Evolutionary conservation across 2,888 invertebrate genomes (phyloP).

Genomic region (Drosophila merina): DNA sequence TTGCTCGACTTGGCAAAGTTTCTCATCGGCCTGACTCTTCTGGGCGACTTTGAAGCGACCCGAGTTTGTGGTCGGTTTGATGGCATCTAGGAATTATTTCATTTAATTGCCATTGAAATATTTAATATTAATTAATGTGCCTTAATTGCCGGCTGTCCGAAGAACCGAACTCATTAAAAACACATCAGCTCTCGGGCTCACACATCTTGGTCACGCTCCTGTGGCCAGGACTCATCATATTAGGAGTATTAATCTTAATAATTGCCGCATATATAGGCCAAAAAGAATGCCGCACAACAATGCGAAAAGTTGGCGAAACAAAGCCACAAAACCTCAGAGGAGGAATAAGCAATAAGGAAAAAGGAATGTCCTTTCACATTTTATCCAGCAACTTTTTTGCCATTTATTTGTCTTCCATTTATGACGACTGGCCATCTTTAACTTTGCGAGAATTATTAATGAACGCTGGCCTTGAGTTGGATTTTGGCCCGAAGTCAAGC

Average conservation of each 20-base stretch:
- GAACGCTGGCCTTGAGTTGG: conserved; percentile 26
- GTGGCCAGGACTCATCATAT: conserved; percentile 39
- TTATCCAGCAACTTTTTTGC: conserved; percentile 15
- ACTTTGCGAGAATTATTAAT: conserved; percentile 43
- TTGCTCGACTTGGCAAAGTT: conserved; percentile 59
- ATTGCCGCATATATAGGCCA: conserved; percentile 46
- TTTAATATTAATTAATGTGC: conserved; percentile 79
- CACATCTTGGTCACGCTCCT: conserved; percentile 35
- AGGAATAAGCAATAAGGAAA: conserved; percentile 9
- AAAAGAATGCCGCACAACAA: conserved; percentile 61
- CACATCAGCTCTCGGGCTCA: conserved; percentile 56
- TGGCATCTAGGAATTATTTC: conserved; percentile 61
- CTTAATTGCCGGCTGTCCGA: conserved; percentile 62
- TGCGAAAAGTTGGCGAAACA: conserved; percentile 48
- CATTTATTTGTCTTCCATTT: conserved; percentile 40
- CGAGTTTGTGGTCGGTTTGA: conserved; percentile 51
- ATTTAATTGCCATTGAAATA: conserved; percentile 77
- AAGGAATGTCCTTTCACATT: conserved; percentile 28
- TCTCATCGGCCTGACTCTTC: conserved; percentile 33
- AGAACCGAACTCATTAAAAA: conserved; percentile 70
- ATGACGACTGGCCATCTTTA: conserved; percentile 27
- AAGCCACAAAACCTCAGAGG: conserved; percentile 28
- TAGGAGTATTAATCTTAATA: conserved; percentile 74
- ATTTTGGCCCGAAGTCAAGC: conserved; percentile 10
- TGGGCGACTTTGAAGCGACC: conserved; percentile 6